phyloP scores from a whole-genome alignment of 2,888 invertebrate genomes.

The Heteromyza rotundicornis region DNA sequence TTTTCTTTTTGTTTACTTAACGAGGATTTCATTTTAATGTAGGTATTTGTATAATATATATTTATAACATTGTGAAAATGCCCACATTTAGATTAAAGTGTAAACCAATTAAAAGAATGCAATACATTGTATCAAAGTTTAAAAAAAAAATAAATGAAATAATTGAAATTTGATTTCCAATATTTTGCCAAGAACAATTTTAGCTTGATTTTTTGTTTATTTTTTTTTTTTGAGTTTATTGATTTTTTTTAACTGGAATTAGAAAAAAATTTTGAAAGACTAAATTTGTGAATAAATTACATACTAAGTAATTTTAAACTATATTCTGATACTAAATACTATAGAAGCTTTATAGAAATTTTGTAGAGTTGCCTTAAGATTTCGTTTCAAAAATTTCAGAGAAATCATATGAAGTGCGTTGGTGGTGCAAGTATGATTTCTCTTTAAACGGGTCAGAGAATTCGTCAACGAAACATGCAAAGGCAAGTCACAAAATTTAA shows the following conservation, averaged over 20 bases:
- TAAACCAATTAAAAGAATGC: constrained; percentile 1
- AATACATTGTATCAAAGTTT: not conserved
- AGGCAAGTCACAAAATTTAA: constrained; percentile 45
- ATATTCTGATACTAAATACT: not conserved
- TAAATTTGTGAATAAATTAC: constrained; percentile 22
- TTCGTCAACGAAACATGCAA: constrained; percentile 41
- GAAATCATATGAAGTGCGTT: no score
- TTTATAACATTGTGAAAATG: constrained; percentile 3
- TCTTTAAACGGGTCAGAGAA: constrained; percentile 43
- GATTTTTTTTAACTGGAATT: not conserved
- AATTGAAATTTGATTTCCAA: not conserved
- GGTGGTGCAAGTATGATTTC: no score
- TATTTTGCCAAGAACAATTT: constrained; percentile 6
- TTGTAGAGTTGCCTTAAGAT: constrained; percentile 48
- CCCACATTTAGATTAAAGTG: constrained; percentile 1
- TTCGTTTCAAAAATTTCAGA: constrained; percentile 40
- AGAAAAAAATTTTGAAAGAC: no score
- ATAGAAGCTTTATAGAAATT: not conserved
- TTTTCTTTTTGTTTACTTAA: constrained; percentile 22
- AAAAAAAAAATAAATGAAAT: not conserved
- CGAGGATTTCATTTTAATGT: no score
- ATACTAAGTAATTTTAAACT: not conserved
- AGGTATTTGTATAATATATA: no score
- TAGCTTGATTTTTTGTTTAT: constrained; percentile 14
- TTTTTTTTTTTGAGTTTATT: no score